Percentiles rank a stretch among this genome's conserved stretches.
These are phyloP conservation scores for Catagonus wagneri DNA, from an alignment of 2,113 vertebrate species.

Conservation along the genomic window DNA sequence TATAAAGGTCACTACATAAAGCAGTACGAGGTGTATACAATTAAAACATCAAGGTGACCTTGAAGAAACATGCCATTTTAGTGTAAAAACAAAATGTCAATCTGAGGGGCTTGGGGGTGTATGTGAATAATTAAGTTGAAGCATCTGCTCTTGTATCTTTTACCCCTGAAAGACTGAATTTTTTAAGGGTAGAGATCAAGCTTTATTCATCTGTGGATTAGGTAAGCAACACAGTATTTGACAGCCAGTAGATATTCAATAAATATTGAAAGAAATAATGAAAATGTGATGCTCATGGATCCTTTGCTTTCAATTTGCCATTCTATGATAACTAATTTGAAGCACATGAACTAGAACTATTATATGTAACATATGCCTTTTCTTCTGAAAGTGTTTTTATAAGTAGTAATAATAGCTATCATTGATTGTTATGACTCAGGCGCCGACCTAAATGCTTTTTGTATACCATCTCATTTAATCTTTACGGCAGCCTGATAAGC, in stretches of 20 bases:
- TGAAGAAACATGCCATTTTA: neutral
- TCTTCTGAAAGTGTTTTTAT: neutral
- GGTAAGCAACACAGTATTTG: neutral
- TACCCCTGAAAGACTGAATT: neutral
- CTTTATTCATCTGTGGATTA: neutral
- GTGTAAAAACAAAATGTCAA: neutral
- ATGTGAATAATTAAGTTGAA: neutral
- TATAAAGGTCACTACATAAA: neutral
- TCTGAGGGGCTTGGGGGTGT: fast-evolving
- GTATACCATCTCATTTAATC: neutral
- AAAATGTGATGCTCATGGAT: neutral
- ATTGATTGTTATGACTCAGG: neutral
- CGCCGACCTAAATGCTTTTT: neutral
- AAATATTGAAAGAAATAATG: neutral
- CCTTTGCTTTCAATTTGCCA: neutral
- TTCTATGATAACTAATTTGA: neutral
- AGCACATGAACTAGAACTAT: neutral
- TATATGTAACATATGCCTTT: neutral
- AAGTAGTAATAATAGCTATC: neutral
- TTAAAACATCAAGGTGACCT: neutral
- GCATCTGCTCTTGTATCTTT: neutral
- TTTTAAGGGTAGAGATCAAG: neutral
- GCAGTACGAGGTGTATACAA: neutral
- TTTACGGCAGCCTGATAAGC: neutral
- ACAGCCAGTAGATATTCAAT: neutral